A percentile compares a stretch with the other conserved stretches of the same genome.
phyloP scores from a whole-genome alignment of 2,888 invertebrate genomes.

The Alviniconcha strummeri region DNA sequence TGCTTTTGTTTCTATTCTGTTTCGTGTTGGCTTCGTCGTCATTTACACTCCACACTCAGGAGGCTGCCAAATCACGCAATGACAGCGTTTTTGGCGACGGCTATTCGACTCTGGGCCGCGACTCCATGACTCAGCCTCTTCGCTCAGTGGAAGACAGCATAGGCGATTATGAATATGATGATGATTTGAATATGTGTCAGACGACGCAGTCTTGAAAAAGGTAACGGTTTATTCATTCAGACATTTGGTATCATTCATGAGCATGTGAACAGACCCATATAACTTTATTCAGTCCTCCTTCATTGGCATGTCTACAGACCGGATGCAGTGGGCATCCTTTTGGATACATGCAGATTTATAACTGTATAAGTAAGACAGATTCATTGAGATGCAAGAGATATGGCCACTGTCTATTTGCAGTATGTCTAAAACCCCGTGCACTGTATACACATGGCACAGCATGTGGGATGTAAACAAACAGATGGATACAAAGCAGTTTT shows the following conservation, averaged over 20 bases:
- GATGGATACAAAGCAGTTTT: no score
- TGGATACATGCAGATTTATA: no score
- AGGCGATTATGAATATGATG: slow-evolving; percentile 63
- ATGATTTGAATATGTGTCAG: slow-evolving; percentile 55
- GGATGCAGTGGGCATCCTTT: no score
- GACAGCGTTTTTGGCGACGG: slow-evolving; percentile 54
- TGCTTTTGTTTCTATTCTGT: slow-evolving; percentile 26
- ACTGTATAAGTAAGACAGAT: no score
- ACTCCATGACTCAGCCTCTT: slow-evolving; percentile 44
- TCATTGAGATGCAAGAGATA: no score
- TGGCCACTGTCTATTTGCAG: no score
- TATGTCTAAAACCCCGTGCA: no score
- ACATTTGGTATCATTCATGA: background rate
- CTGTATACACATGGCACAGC: no score
- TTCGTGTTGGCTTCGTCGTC: slow-evolving; percentile 20
- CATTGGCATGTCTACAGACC: no score
- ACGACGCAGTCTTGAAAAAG: slow-evolving; percentile 61
- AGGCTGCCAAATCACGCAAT: slow-evolving; percentile 47
- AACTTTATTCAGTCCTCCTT: no score
- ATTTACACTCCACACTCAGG: slow-evolving; percentile 20
- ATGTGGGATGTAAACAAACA: no score
- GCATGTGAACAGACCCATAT: no score
- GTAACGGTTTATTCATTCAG: slow-evolving; percentile 46
- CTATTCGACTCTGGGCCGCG: slow-evolving; percentile 56
- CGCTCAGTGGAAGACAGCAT: slow-evolving; percentile 59